Evolutionary conservation across 1,140 invertebrate genomes (phyloP), one percentile per base, ranked within the genome.

Genomic region (Euura lappo): DNA sequence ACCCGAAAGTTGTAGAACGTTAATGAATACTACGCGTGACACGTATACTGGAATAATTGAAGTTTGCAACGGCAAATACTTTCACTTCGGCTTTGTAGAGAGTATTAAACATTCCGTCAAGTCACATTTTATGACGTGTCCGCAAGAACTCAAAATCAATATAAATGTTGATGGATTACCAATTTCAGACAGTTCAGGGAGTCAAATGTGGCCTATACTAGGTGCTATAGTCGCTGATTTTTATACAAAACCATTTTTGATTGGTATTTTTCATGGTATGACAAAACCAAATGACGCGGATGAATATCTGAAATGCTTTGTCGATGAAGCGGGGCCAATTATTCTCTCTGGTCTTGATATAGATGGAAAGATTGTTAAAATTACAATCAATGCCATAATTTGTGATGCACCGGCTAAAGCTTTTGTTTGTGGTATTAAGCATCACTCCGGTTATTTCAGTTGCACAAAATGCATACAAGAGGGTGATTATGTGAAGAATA

Each of bases 391-490:
- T 64, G 60, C 60, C 1, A 64, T 64, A 85, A 64, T 64, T 64
- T 64, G 60, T 64, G 8, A 64, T 80, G 76, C 79, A 4, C 84
- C 83, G 44, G 85, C 84, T 45, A 73, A 76, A 70, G 71, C 83
- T 42, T 84, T 80, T 73, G 71, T 87, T 1, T 80, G 79, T 65
- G 65, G 70, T 42, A 77, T 75, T 2, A 85, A 83, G 78, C 80
- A 83, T 71, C n/a, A n/a, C n/a, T 78, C 70, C 67, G 84, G 81
- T 6, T 83, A 81, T 72, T 75, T 70, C 73, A 75, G 77, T 3
- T 86, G 84, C 76, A 75, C 80, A 10, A 80, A 81, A 73, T 85
- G 85, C 71, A 69, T 51, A 4, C 28, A 72, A 4, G 69, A 76
- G 74, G 77, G 81, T n/a, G 70, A 68, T 11, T 79, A 71, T 68